Evolutionary conservation across 1,140 invertebrate species (phyloP).

Genomic region (Sminthurides bifidus): DNA sequence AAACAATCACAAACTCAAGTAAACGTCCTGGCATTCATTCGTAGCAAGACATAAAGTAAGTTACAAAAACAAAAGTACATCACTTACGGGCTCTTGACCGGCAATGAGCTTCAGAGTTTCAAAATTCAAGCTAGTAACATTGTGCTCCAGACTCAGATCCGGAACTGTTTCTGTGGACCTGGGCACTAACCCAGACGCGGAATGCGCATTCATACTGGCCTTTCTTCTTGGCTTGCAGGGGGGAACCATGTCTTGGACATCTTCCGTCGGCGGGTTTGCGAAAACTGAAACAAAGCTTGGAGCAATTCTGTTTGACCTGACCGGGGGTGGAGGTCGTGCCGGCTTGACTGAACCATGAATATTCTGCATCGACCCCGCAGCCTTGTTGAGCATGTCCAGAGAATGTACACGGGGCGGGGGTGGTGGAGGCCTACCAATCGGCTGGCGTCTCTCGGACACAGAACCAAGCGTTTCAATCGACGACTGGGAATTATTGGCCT

Average conservation of each 20-base stretch:
- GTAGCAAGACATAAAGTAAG: neutral
- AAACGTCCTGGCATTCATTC: neutral
- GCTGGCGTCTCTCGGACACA: too few relatives aligned
- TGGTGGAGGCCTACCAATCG: constrained; percentile 23
- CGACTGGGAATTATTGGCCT: constrained; percentile 4
- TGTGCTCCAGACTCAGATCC: constrained; percentile 12
- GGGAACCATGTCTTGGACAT: constrained; percentile 7
- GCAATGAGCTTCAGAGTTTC: constrained; percentile 31
- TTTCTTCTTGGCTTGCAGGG: constrained; percentile 30
- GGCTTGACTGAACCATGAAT: constrained; percentile 19
- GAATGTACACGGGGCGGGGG: constrained; percentile 29
- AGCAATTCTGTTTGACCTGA: constrained; percentile 21
- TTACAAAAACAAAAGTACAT: neutral
- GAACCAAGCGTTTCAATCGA: constrained; percentile 1
- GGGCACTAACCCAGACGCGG: constrained; percentile 13
- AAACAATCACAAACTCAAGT: neutral
- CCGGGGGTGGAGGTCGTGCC: constrained; percentile 26
- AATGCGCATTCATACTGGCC: constrained; percentile 19
- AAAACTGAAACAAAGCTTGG: constrained; percentile 31
- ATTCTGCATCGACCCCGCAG: neutral
- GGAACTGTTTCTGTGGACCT: constrained; percentile 3
- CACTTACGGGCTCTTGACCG: constrained; percentile 25
- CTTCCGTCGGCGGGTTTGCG: neutral
- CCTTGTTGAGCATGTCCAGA: constrained; percentile 25
- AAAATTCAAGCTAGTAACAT: constrained; percentile 27